Base-by-base conservation (phyloP, 1,140 invertebrate genomes). In the Matsumurasca onukii region DNA sequence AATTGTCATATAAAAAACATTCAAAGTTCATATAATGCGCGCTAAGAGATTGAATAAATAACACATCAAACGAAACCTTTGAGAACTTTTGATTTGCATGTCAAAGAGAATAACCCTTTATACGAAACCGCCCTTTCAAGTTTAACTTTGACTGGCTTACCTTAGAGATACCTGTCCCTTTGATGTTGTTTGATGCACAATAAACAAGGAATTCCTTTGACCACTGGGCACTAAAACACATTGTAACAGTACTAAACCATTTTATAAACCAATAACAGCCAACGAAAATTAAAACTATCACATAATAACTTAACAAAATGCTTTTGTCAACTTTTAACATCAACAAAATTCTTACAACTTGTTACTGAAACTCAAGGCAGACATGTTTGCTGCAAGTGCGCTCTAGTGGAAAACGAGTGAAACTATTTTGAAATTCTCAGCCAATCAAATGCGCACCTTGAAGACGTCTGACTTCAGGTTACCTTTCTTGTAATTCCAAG, bases 141-240 rank as follows among this genome's bases (percentile, higher is more conserved):
- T 51, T 52, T 52, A 52, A 52, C 49, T 52, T 59, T 29, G 31
- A 17, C 25, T 62, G 30, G 20, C 55, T 69, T 69, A 71, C 70
- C 70, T 71, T 69, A 65, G 64, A 69, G 69, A 71, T 71, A 51
- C 62, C 51, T 62, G 63, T 48, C 55, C 67, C 70, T 71, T 71
- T 71, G 70, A 71, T 69, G 70, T 71, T 66, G 67, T 71, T 71
- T 71, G 70, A 71, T 59, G 66, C 69, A 29, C 57, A 25, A 59
- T 55, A 64, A 52, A 65, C 51, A 65, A 27, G 20, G 27, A 45
- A 45, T 25, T 65, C 31, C 59, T 31, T 62, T 20, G 29, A 63
- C 22, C 29, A 69, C 31, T 27, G n/a, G 39, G 64, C 34, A 64
- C 34, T 49, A 30, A 31, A 34, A 64, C 29, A 51, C 67, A 69